Percentiles rank a stretch among this genome's conserved stretches.
These are phyloP conservation scores for Hesperophylax magnus DNA, from an alignment of 1,140 invertebrate species.

Conservation along the genomic window DNA sequence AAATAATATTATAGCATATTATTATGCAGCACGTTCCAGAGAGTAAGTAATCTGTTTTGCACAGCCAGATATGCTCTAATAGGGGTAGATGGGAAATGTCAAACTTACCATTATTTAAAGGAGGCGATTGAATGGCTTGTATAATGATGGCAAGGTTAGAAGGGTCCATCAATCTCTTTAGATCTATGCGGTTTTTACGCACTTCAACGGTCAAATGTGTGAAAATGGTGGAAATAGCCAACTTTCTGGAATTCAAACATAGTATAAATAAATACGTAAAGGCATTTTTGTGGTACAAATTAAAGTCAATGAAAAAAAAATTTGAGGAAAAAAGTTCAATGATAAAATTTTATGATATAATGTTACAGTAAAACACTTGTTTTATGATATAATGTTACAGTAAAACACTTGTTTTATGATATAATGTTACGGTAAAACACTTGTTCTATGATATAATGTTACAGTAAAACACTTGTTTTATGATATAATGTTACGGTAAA, in stretches of 20 bases:
- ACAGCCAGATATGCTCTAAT: not conserved
- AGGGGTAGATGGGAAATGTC: not conserved
- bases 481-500: no score
- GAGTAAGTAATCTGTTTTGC: not conserved
- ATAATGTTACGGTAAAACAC: no score
- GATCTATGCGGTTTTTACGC: slow-evolving; percentile 24
- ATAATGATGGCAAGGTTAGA: slow-evolving; percentile 40
- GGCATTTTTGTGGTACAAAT: not conserved
- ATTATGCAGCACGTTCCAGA: not conserved
- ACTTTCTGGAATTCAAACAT: slow-evolving; percentile 44
- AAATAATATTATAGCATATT: no score
- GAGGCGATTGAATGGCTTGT: slow-evolving; percentile 33
- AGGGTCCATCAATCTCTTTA: slow-evolving; percentile 36
- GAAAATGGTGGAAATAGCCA: slow-evolving; percentile 35
- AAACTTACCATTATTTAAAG: slow-evolving; percentile 46
- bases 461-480: no score
- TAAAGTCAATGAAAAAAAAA: not conserved
- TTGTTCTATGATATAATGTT: no score
- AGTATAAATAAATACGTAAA: not conserved
- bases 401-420: no score
- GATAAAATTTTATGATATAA: not conserved
- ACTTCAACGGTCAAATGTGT: slow-evolving; percentile 40
- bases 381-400: no score
- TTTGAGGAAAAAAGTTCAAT: not conserved
- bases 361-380: no score